Evolutionary conservation across 2,888 invertebrate species (phyloP).

Genomic region (Chesias legatella): DNA sequence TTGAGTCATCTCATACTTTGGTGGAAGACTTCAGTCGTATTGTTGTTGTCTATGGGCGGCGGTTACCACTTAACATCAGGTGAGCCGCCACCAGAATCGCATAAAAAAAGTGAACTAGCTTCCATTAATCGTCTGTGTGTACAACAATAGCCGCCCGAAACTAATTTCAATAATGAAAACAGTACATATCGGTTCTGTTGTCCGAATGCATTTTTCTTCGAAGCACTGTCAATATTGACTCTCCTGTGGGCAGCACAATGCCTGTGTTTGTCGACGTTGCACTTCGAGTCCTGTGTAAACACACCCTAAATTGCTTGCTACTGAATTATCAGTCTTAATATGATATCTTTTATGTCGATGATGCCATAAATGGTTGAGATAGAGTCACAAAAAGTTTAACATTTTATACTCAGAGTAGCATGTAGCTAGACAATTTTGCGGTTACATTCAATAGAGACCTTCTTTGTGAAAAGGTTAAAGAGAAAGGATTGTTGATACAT

Average conservation of each 20-base stretch:
- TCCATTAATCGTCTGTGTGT: conserved; percentile 30
- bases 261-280: conserved; percentile 75
- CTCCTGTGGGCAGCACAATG: conserved; percentile 74
- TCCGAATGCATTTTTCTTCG: conserved; percentile 76
- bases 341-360: conserved; percentile 33
- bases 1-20: too few species aligned
- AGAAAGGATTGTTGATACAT: conserved; percentile 42
- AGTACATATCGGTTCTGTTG: conserved; percentile 70
- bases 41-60: too few species aligned
- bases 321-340: conserved; percentile 38
- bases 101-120: conserved; percentile 10
- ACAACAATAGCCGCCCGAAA: conserved; percentile 46
- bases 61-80: too few species aligned
- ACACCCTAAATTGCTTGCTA: conserved; percentile 58
- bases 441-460: conserved; percentile 56
- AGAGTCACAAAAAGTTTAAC: conserved; percentile 64
- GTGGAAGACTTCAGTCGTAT: too few species aligned
- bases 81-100: too few species aligned
- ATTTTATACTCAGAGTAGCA: conserved; percentile 72
- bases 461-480: conserved; percentile 26
- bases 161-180: conserved; percentile 76
- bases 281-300: conserved; percentile 78
- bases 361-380: conserved; percentile 32
- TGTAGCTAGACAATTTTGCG: conserved; percentile 71
- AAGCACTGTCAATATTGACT: conserved; percentile 74